Evolutionary conservation across 2,113 vertebrate genomes (phyloP), one percentile per base, ranked within the genome.

Genomic region (Eulemur macaco): DNA sequence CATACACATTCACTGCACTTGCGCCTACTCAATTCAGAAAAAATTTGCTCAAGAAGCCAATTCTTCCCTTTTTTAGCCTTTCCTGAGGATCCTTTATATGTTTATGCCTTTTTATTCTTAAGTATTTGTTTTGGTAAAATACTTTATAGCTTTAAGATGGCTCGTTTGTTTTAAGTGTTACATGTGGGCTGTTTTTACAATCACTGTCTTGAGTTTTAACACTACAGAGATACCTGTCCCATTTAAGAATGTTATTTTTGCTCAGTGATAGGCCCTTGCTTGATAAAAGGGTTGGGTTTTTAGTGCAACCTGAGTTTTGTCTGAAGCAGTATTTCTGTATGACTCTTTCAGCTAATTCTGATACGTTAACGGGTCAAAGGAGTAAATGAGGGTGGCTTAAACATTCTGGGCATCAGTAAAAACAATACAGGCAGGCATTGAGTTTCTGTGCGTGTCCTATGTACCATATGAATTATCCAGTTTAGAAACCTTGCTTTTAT

Each of bases 201-300:
- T 87, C 42, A 23, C 39, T 25, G 15, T 83, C 52, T 52, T 86
- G 66, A 69, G 42, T 82, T 74, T 82, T 93, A 58, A 60, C 50
- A 60, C 47, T 58, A 64, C 84, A 52, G 64, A 64, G 27, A 68
- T 66, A 11, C 15, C 50, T 89, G 14, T 78, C 34, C 39, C 29
- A 39, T 8, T 85, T 91, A 85, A 89, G 71, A 89, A 58, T 89
- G 31, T 76, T 54, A 10, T 81, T 83, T 89, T 82, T 93, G 50
- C 18, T 83, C 31, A 54, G 20, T 37, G 8, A 34, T 82, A 54
- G 58, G 42, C 56, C 58, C 45, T 91, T 74, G 7, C n/a, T 80
- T 69, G 39, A 74, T 66, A 34, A 73, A 86, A 77, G 52, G n/a
- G 31, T 82, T 80, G 37, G 31, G 7, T 45, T 92, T 95, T 89